phyloP scores from a whole-genome alignment of 2,113 vertebrate genomes.

The Amazona guildingii region DNA sequence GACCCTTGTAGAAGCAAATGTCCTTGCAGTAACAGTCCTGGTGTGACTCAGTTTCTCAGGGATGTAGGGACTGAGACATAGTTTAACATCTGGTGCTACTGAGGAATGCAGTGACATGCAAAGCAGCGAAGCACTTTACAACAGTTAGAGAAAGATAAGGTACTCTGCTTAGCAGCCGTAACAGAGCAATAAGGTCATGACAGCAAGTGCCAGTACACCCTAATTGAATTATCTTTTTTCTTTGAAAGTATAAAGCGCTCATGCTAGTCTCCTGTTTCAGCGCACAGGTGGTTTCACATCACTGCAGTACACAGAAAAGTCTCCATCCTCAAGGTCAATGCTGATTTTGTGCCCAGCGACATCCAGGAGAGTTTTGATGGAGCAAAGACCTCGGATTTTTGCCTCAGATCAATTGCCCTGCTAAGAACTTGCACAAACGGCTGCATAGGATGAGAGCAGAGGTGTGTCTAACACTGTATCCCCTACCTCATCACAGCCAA shows the following conservation, averaged over 20 bases:
- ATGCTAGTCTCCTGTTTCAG: not conserved
- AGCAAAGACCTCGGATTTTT: not conserved
- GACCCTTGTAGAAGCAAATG: not conserved
- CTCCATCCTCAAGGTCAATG: not conserved
- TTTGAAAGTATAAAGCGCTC: not conserved
- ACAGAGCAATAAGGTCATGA: not conserved
- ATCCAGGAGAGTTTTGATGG: not conserved
- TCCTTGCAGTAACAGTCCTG: not conserved
- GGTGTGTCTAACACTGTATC: not conserved
- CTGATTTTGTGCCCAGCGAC: not conserved
- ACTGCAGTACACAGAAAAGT: not conserved
- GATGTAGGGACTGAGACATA: not conserved
- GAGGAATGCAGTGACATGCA: not conserved
- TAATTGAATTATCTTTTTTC: not conserved
- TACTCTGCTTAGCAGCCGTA: not conserved
- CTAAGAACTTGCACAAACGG: not conserved
- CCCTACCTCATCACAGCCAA: not conserved
- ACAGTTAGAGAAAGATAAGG: not conserved
- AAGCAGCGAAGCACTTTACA: not conserved
- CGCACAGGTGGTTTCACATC: not conserved
- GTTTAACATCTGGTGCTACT: not conserved
- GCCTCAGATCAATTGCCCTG: not conserved
- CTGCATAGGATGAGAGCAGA: not conserved
- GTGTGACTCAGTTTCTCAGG: not conserved
- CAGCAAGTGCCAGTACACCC: not conserved